phyloP scores from a whole-genome alignment of 1,140 invertebrate genomes.

The Tetragonula clypearis region DNA sequence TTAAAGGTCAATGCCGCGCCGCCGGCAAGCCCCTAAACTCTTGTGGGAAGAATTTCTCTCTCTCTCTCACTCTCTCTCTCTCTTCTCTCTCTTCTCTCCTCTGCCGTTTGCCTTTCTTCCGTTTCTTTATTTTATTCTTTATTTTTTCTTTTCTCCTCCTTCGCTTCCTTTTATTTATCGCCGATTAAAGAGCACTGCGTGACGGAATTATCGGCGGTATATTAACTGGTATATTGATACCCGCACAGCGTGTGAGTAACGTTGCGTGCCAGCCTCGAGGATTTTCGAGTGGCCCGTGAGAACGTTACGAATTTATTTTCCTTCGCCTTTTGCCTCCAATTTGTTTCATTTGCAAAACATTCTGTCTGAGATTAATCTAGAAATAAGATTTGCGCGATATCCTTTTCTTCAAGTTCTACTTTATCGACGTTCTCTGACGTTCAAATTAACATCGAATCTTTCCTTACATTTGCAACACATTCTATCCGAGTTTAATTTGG shows the following conservation, averaged over 20 bases:
- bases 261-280: not conserved
- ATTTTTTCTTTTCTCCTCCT: not conserved
- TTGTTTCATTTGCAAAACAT: not conserved
- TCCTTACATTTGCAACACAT: too few species aligned
- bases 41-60: conserved; percentile 55
- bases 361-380: too few species aligned
- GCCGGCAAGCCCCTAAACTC: conserved; percentile 60
- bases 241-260: conserved; percentile 7
- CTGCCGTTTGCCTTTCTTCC: not conserved
- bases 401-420: too few species aligned
- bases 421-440: not conserved
- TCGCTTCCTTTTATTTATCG: conserved; percentile 18
- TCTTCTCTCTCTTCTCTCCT: not conserved
- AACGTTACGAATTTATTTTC: conserved; percentile 12
- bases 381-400: too few species aligned
- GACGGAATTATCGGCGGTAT: conserved; percentile 46
- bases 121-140: not conserved
- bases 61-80: not conserved
- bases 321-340: not conserved
- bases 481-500: too few species aligned
- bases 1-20: conserved; percentile 64
- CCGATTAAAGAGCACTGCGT: conserved; percentile 23
- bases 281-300: conserved; percentile 22
- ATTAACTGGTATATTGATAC: conserved; percentile 53
- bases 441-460: not conserved